Percentiles rank a stretch among this genome's conserved stretches.
These are phyloP conservation scores for Aphidius colemani DNA, from an alignment of 2,888 invertebrate genomes.

Conservation along the genomic window DNA sequence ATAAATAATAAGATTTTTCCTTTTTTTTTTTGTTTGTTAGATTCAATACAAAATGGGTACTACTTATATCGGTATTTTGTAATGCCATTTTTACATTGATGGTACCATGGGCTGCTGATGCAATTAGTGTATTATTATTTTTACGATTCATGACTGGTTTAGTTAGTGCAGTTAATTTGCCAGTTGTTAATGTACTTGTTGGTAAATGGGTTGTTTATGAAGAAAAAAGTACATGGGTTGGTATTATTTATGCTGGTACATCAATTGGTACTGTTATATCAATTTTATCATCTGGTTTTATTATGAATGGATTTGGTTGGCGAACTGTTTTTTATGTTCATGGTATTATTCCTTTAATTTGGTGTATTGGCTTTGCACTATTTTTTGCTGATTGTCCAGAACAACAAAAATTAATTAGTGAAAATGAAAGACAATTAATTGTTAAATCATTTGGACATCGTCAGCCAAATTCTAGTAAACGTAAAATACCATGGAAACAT, in stretches of 20 bases:
- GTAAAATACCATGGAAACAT: constrained; percentile 57
- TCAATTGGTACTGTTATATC: constrained; percentile 56
- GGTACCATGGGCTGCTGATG: constrained; percentile 43
- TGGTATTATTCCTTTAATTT: constrained; percentile 50
- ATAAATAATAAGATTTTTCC: neutral
- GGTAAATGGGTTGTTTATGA: constrained; percentile 57
- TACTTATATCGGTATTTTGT: constrained; percentile 47
- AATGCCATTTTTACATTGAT: constrained; percentile 49
- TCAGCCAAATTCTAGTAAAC: constrained; percentile 26
- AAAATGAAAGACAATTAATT: constrained; percentile 53
- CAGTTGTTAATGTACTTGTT: constrained; percentile 54
- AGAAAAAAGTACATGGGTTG: constrained; percentile 55
- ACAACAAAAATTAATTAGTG: constrained; percentile 53
- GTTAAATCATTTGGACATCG: constrained; percentile 54
- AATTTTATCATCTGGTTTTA: constrained; percentile 51
- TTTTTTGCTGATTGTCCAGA: constrained; percentile 58
- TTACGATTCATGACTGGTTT: constrained; percentile 51
- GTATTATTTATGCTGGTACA: constrained; percentile 54
- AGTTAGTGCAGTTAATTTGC: constrained; percentile 53
- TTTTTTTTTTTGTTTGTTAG: constrained; percentile 36
- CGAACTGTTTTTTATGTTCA: constrained; percentile 54
- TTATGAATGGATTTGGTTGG: constrained; percentile 48
- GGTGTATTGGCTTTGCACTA: constrained; percentile 46
- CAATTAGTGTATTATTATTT: constrained; percentile 37
- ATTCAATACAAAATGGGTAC: constrained; percentile 52